Percentiles rank a stretch among this genome's conserved stretches.
Evolutionary conservation across 2,113 vertebrate species (phyloP).

Genomic region (Amphiprion percula): DNA sequence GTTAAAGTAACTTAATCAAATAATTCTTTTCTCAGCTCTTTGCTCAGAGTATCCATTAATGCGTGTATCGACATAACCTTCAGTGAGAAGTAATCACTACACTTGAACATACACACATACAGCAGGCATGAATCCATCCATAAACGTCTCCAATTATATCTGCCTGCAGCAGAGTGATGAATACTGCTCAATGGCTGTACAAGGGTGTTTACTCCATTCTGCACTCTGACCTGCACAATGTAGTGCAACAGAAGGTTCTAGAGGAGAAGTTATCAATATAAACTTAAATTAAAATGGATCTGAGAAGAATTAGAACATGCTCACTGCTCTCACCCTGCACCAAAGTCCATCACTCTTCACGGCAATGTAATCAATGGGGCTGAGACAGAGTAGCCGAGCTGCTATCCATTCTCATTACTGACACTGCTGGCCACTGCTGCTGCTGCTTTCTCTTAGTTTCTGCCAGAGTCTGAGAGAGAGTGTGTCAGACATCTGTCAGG

Average conservation of each 20-base stretch:
- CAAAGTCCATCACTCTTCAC: conserved; percentile 62
- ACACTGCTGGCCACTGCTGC: conserved; percentile 42
- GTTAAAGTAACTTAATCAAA: conserved; percentile 66
- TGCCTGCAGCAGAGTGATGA: conserved; percentile 54
- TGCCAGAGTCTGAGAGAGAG: conserved; percentile 43
- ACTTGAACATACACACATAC: conserved; percentile 9
- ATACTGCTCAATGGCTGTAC: conserved; percentile 43
- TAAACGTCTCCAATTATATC: conserved; percentile 66
- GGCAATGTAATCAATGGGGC: conserved; percentile 68
- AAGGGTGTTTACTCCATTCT: conserved; percentile 45
- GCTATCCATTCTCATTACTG: conserved; percentile 79
- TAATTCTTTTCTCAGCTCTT: conserved; percentile 62
- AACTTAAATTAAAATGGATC: conserved; percentile 82
- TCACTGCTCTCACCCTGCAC: conserved; percentile 35
- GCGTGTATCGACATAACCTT: conserved; percentile 57
- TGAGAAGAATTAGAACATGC: conserved; percentile 68
- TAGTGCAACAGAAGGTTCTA: conserved; percentile 23
- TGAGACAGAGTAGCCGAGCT: conserved; percentile 47
- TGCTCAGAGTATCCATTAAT: conserved; percentile 54
- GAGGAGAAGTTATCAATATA: conserved; percentile 76
- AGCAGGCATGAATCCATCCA: conserved; percentile 38
- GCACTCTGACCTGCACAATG: conserved; percentile 21
- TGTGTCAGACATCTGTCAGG: conserved; percentile 30
- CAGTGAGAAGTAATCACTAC: conserved; percentile 47
- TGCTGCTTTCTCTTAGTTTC: conserved; percentile 37